Conservation (phyloP, 2,113 vertebrate species). For the Recurvirostra avosetta region DNA sequence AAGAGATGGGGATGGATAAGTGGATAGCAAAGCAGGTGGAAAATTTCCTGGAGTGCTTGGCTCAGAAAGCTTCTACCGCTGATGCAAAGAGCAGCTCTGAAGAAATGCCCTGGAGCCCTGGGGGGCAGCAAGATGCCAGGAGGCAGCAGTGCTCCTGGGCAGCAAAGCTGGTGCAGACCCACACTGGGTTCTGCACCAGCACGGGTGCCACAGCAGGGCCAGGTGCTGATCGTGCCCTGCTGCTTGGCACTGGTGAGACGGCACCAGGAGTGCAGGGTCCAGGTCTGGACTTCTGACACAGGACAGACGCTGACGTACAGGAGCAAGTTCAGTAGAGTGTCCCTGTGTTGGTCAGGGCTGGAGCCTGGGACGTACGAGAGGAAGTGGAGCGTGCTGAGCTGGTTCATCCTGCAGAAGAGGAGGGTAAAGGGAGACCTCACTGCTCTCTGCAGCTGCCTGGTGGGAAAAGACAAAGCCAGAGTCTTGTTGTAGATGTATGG, state of each 20-base stretch:
- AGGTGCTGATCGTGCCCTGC: fast-evolving
- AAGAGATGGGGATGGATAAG: neutral
- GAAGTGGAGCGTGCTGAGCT: neutral
- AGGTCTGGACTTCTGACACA: neutral
- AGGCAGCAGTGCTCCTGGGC: neutral
- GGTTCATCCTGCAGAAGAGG: neutral
- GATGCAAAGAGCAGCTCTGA: neutral
- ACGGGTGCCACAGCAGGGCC: neutral
- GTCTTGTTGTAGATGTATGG: neutral
- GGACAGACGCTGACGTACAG: fast-evolving
- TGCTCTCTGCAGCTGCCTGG: neutral
- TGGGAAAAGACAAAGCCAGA: neutral
- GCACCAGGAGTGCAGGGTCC: neutral
- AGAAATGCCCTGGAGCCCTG: neutral
- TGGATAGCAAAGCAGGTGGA: neutral
- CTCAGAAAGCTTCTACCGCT: neutral
- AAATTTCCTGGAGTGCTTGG: neutral
- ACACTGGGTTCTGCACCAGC: neutral
- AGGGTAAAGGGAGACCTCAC: neutral
- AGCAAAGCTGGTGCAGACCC: neutral
- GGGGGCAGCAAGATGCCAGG: neutral
- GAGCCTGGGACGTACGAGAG: fast-evolving
- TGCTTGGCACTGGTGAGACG: fast-evolving
- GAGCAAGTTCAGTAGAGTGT: fast-evolving
- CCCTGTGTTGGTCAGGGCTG: neutral